Evolutionary conservation across 2,888 invertebrate genomes (phyloP).

Genomic region (Xestia rhomboidea): DNA sequence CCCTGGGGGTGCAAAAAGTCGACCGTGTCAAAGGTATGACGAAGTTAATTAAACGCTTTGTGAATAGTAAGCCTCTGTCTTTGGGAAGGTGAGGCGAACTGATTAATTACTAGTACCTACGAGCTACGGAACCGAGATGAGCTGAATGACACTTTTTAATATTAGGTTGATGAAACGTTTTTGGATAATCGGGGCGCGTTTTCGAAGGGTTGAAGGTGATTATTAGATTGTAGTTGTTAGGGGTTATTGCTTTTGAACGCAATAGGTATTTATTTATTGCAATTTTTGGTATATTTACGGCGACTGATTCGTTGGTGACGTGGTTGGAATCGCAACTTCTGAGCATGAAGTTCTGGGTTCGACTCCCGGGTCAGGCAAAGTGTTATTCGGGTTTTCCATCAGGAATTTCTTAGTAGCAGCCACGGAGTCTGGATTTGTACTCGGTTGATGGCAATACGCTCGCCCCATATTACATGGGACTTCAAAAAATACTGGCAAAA

Average conservation of each 20-base stretch:
- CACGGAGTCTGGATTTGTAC: too few species aligned
- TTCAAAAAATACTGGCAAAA: too few species aligned
- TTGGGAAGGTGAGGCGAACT: constrained; percentile 55
- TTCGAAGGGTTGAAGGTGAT: not conserved
- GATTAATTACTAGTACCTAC: constrained; percentile 68
- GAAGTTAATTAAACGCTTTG: constrained; percentile 73
- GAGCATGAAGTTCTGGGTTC: too few species aligned
- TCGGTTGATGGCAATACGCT: too few species aligned
- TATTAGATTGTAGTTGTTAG: not conserved
- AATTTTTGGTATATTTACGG: too few species aligned
- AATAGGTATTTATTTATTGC: too few species aligned
- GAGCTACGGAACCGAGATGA: constrained; percentile 31
- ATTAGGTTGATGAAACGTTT: constrained; percentile 30
- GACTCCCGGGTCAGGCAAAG: too few species aligned
- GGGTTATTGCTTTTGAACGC: not conserved
- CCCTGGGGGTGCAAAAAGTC: constrained; percentile 58
- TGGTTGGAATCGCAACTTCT: too few species aligned
- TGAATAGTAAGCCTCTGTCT: constrained; percentile 58
- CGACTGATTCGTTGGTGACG: too few species aligned
- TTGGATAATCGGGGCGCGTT: constrained; percentile 16
- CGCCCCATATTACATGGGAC: too few species aligned
- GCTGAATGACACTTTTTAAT: constrained; percentile 44
- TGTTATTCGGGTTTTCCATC: too few species aligned
- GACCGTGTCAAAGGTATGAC: constrained; percentile 76
- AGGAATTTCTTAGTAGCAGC: too few species aligned